Percentiles rank a stretch among this genome's conserved stretches.
phyloP scores from a whole-genome alignment of 30 jellyfish, hydroid and myxozoan genomes.

The Cassiopea xamachana region DNA sequence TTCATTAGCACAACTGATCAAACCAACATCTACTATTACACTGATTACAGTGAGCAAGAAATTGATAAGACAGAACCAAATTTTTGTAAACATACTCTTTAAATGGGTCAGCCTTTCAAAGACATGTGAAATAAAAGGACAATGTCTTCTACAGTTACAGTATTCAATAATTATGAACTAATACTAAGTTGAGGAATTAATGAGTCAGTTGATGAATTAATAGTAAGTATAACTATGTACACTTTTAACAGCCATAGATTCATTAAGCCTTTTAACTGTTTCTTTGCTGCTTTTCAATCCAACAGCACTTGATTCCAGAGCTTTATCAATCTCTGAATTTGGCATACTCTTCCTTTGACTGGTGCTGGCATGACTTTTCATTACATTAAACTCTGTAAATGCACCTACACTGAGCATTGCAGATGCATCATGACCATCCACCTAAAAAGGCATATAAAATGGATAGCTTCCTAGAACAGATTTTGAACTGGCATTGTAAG shows the following conservation, averaged over 20 bases:
- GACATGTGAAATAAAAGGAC: neutral
- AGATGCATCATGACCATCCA: conserved; percentile 62
- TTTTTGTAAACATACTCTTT: neutral
- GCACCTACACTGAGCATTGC: conserved; percentile 69
- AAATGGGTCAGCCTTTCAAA: too few relatives aligned
- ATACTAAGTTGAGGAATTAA: too few relatives aligned
- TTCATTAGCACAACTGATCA: neutral
- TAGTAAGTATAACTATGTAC: neutral
- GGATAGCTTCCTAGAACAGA: neutral
- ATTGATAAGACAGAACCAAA: neutral
- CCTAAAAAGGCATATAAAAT: conserved; percentile 16
- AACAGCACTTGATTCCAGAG: neutral
- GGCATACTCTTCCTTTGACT: neutral
- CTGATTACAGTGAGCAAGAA: neutral
- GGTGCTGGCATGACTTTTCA: conserved; percentile 11
- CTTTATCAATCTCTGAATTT: neutral
- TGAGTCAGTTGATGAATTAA: too few relatives aligned
- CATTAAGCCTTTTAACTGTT: neutral
- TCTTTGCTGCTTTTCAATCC: neutral
- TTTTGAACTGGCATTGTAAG: neutral
- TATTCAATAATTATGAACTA: too few relatives aligned
- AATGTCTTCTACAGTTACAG: neutral
- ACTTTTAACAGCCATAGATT: neutral
- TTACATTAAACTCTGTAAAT: conserved; percentile 41
- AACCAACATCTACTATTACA: neutral